Percentiles rank a stretch among this genome's conserved stretches.
Evolutionary conservation across 1,140 invertebrate species (phyloP).

Genomic region (Neodiprion pinetum): DNA sequence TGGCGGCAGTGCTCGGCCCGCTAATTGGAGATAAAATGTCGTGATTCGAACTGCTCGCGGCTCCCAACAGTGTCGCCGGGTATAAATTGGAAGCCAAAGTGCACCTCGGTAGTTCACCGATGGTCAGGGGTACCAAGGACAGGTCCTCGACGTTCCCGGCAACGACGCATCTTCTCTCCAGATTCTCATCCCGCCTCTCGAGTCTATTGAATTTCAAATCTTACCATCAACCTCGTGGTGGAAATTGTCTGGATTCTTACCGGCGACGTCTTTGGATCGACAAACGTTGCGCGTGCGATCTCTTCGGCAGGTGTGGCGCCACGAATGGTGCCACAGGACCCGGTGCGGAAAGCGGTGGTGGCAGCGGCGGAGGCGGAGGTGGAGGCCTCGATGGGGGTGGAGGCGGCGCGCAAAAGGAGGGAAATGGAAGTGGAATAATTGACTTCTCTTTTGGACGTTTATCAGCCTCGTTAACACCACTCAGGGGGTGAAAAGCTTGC

Average conservation of each 20-base stretch:
- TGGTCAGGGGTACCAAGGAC: neutral
- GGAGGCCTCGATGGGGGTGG: slow-evolving; percentile 14
- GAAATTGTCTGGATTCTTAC: neutral
- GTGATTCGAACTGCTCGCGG: neutral
- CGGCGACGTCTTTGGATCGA: slow-evolving; percentile 12
- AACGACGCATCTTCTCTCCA: neutral
- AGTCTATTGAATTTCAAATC: slow-evolving; percentile 17
- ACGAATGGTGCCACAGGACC: neutral
- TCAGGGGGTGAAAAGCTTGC: slow-evolving; percentile 10
- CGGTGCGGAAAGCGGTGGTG: neutral
- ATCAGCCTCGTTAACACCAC: neutral
- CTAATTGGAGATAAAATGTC: neutral
- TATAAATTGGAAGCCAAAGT: neutral
- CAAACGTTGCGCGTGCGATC: slow-evolving; percentile 13
- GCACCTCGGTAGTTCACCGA: neutral
- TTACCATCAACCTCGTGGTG: neutral
- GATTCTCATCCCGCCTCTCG: slow-evolving; percentile 19
- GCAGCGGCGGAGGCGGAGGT: slow-evolving; percentile 21
- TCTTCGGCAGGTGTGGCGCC: slow-evolving; percentile 8
- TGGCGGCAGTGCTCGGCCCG: neutral
- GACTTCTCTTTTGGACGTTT: slow-evolving; percentile 11
- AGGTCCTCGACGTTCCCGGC: neutral
- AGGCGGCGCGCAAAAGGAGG: slow-evolving; percentile 21
- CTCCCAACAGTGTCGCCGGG: neutral
- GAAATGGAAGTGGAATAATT: slow-evolving; percentile 22